Percentiles rank a stretch among this genome's conserved stretches.
Conservation (phyloP, 2,113 vertebrate species). For the Periophthalmus modestus region DNA sequence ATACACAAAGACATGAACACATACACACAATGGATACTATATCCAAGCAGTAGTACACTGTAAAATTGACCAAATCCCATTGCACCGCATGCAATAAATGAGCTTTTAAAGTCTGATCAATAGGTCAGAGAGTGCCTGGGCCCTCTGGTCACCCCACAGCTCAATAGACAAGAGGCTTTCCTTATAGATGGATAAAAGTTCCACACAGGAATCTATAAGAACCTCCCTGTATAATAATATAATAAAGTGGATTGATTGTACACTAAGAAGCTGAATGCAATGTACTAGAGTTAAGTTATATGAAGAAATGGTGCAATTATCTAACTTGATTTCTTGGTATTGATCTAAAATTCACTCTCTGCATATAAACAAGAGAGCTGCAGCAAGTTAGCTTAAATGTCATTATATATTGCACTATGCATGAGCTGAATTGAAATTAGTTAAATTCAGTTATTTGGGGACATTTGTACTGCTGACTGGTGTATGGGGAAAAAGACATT, state of each 20-base stretch:
- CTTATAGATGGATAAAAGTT: constrained; percentile 4
- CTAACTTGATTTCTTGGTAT: not conserved
- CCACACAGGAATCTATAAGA: constrained; percentile 17
- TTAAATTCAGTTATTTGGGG: constrained; percentile 35
- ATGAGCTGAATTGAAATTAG: constrained; percentile 37
- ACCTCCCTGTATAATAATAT: no score
- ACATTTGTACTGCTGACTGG: constrained; percentile 32
- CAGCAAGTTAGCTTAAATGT: not conserved
- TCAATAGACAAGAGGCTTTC: constrained; percentile 15
- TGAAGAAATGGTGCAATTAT: constrained; percentile 4
- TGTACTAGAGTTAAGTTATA: constrained; percentile 1
- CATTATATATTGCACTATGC: not conserved
- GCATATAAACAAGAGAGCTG: not conserved
- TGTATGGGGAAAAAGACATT: constrained; percentile 34
- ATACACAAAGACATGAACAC: no score
- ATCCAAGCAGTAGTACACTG: not conserved
- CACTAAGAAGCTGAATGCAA: constrained; percentile 10
- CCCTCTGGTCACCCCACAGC: constrained; percentile 27
- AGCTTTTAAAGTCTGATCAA: constrained; percentile 43
- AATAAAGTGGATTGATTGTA: no score
- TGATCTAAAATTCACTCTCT: constrained; percentile 14
- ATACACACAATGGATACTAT: no score
- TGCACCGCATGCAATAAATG: constrained; percentile 43
- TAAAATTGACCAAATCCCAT: constrained; percentile 5
- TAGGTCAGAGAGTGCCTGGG: constrained; percentile 34